phyloP scores from a whole-genome alignment of 2,113 vertebrate genomes.

The Callospermophilus lateralis region DNA sequence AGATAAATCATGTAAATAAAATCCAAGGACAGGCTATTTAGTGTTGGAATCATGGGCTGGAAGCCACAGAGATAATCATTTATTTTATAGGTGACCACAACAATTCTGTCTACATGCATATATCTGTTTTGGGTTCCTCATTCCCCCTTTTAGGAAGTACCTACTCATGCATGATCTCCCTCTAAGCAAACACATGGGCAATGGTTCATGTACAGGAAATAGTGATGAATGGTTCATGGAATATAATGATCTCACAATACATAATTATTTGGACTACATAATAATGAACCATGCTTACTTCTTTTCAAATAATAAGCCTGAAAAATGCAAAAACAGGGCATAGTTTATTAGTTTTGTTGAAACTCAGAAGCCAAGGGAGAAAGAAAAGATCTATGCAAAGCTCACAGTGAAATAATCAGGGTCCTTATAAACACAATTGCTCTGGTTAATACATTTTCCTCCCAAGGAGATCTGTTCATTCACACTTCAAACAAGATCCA shows the following conservation, averaged over 20 bases:
- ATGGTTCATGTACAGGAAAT: slow-evolving; percentile 44
- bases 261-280: slow-evolving; percentile 21
- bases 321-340: no score
- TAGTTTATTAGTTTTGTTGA: no score
- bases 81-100: background rate
- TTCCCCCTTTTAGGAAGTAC: background rate
- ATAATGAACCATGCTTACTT: background rate
- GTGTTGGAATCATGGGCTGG: background rate
- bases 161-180: background rate
- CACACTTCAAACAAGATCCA: no score
- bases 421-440: no score
- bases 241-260: slow-evolving; percentile 10
- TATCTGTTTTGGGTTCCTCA: background rate
- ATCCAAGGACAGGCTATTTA: background rate
- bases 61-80: background rate
- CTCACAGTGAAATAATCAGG: no score
- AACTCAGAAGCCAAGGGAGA: no score
- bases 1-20: background rate
- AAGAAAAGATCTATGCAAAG: no score
- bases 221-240: background rate
- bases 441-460: no score
- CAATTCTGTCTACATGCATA: background rate
- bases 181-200: slow-evolving; percentile 34
- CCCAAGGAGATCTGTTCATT: no score
- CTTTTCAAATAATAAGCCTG: no score